These are phyloP conservation scores for Myxocyprinus asiaticus DNA, from an alignment of 2,113 vertebrate species.

Conservation along the genomic window DNA sequence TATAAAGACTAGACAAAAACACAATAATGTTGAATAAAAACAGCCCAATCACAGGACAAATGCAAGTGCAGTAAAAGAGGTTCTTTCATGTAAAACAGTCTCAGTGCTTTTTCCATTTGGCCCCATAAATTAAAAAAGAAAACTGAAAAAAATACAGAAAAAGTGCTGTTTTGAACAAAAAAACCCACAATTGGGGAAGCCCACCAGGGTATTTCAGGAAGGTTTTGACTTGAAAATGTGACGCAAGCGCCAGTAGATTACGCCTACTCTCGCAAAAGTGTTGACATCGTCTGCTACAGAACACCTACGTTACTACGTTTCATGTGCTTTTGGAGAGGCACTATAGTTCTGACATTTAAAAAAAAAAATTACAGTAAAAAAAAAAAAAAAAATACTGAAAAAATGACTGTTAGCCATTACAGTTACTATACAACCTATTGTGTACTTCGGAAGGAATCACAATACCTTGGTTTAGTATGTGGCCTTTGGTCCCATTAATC, in stretches of 20 bases:
- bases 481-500: not conserved
- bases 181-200: constrained; percentile 13
- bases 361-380: too few species aligned
- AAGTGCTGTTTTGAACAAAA: constrained; percentile 34
- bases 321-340: not conserved
- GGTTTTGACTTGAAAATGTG: constrained; percentile 29
- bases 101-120: too few species aligned
- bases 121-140: too few species aligned
- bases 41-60: too few species aligned
- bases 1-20: too few species aligned
- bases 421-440: too few species aligned
- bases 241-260: constrained; percentile 2
- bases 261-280: constrained; percentile 35
- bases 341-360: not conserved
- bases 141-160: not conserved
- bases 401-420: too few species aligned
- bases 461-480: not conserved
- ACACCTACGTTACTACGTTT: constrained; percentile 13
- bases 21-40: too few species aligned
- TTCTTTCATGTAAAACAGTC: too few species aligned
- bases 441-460: too few species aligned
- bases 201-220: constrained; percentile 45
- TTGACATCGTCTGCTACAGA: constrained; percentile 1
- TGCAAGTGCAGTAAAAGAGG: too few species aligned
- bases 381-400: too few species aligned